Conservation (phyloP, 1,140 invertebrate species). For the Solen grandis region DNA sequence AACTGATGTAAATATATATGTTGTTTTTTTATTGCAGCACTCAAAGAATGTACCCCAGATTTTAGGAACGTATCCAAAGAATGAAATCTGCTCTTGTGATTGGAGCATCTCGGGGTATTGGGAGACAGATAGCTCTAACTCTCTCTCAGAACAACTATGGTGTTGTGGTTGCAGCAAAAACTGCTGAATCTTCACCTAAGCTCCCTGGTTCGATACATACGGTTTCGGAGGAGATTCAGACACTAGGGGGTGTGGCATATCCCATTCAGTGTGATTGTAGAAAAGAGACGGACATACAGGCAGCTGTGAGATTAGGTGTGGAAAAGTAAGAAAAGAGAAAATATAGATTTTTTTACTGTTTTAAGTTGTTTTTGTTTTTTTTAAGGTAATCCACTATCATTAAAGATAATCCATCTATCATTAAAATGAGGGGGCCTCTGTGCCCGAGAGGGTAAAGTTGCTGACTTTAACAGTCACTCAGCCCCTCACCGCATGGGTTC, state of each 20-base stretch:
- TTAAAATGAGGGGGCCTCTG: too few relatives aligned
- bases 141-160: conserved; percentile 66
- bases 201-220: conserved; percentile 66
- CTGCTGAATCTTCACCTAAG: conserved; percentile 43
- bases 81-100: conserved; percentile 69
- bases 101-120: conserved; percentile 72
- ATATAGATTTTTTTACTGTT: too few relatives aligned
- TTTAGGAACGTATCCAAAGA: too few relatives aligned
- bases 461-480: too few relatives aligned
- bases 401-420: too few relatives aligned
- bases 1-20: too few relatives aligned
- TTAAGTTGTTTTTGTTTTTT: too few relatives aligned
- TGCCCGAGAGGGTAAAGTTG: too few relatives aligned
- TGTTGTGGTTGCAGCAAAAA: conserved; percentile 72
- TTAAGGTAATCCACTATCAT: too few relatives aligned
- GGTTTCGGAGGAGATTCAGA: conserved; percentile 66
- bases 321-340: conserved; percentile 37
- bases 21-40: too few relatives aligned
- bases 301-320: conserved; percentile 57
- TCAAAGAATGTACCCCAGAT: too few relatives aligned
- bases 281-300: conserved; percentile 60
- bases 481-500: too few relatives aligned
- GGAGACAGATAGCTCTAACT: conserved; percentile 66
- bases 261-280: conserved; percentile 68
- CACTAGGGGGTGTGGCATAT: conserved; percentile 57